phyloP scores from a whole-genome alignment of 2,888 invertebrate species.

The Saturnia pavonia region DNA sequence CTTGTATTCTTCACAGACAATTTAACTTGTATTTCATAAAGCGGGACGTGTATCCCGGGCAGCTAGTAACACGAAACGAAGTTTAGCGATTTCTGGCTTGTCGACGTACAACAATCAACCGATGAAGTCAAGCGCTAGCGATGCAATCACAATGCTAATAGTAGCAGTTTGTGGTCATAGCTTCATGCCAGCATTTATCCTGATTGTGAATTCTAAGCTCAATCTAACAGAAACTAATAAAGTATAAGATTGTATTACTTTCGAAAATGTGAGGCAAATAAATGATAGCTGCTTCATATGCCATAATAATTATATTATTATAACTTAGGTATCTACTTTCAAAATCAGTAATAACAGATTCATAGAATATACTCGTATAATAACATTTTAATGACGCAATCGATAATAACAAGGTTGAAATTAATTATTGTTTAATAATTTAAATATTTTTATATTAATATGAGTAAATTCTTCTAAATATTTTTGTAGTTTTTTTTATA shows the following conservation, averaged over 20 bases:
- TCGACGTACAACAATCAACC: conserved; percentile 40
- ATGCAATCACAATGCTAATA: conserved; percentile 38
- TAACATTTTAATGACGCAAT: too few relatives aligned
- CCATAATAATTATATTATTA: conserved; percentile 14
- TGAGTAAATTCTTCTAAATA: background rate
- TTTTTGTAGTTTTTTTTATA: background rate
- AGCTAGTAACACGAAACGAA: conserved; percentile 26
- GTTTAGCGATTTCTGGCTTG: conserved; percentile 28
- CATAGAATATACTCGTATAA: background rate
- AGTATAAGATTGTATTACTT: background rate
- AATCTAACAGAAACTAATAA: background rate
- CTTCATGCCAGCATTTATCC: conserved; percentile 22
- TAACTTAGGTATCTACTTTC: background rate
- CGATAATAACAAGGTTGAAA: background rate
- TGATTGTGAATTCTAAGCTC: background rate
- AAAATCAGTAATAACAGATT: background rate
- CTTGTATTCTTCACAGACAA: conserved; percentile 69
- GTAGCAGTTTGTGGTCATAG: conserved; percentile 17
- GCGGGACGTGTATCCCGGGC: conserved; percentile 48
- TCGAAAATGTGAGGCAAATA: background rate
- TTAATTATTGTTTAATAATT: background rate
- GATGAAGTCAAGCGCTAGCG: conserved; percentile 47
- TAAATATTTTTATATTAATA: background rate
- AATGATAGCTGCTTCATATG: conserved; percentile 13
- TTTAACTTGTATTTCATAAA: conserved; percentile 71